Conservation (phyloP, 2,888 invertebrate species). For the Dasypogon diadema region DNA sequence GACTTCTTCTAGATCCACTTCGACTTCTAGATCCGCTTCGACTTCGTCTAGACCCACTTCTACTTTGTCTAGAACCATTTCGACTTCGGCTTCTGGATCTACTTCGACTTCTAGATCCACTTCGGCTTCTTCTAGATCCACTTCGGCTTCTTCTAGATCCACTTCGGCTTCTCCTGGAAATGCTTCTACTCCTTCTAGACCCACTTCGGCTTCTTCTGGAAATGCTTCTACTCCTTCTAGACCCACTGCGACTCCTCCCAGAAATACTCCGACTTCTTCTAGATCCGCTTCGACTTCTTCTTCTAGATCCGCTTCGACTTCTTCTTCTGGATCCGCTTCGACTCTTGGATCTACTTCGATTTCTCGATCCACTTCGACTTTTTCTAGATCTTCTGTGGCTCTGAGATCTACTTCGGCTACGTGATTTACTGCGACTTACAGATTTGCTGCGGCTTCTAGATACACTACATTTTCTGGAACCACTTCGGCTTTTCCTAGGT, state of each 20-base stretch:
- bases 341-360: slow-evolving; percentile 61
- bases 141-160: slow-evolving; percentile 50
- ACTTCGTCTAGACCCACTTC: slow-evolving; percentile 58
- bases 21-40: slow-evolving; percentile 61
- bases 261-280: slow-evolving; percentile 59
- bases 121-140: slow-evolving; percentile 60
- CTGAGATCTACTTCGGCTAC: slow-evolving; percentile 61
- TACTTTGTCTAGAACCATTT: slow-evolving; percentile 55
- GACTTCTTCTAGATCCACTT: slow-evolving; percentile 58
- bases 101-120: slow-evolving; percentile 55
- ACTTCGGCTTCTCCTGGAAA: slow-evolving; percentile 58
- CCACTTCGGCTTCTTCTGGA: slow-evolving; percentile 49
- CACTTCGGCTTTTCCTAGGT: slow-evolving; percentile 50
- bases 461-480: slow-evolving; percentile 58
- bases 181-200: slow-evolving; percentile 57
- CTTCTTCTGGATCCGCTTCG: slow-evolving; percentile 53
- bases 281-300: slow-evolving; percentile 50
- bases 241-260: slow-evolving; percentile 59
- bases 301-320: slow-evolving; percentile 55
- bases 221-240: slow-evolving; percentile 40
- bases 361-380: slow-evolving; percentile 61
- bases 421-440: slow-evolving; percentile 51
- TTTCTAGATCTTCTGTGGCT: slow-evolving; percentile 58
- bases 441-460: slow-evolving; percentile 54
- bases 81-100: slow-evolving; percentile 57